Conservation (phyloP, 2,888 invertebrate species). For the Apamea sordens region DNA sequence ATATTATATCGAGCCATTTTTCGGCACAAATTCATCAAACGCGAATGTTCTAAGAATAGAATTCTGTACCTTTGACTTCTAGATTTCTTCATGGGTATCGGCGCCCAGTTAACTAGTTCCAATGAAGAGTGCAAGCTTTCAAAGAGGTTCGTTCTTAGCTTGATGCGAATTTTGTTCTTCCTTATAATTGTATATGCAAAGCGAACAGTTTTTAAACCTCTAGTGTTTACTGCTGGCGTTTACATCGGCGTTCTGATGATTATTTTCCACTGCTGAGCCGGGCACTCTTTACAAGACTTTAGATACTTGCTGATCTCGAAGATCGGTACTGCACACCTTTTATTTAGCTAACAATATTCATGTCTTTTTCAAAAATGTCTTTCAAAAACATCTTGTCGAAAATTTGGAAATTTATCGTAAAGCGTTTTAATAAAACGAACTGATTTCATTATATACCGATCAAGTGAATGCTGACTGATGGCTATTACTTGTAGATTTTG, state of each 20-base stretch:
- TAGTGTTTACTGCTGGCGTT: conserved; percentile 55
- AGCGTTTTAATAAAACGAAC: conserved; percentile 20
- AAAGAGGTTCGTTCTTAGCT: conserved; percentile 33
- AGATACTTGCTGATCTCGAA: conserved; percentile 18
- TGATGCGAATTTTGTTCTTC: conserved; percentile 50
- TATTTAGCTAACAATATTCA: not conserved
- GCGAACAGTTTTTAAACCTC: conserved; percentile 42
- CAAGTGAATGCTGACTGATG: conserved; percentile 24
- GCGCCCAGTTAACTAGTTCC: conserved; percentile 1
- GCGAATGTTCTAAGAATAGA: conserved; percentile 36
- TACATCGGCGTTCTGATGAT: conserved; percentile 32
- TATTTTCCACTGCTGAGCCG: conserved; percentile 46
- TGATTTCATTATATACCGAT: not conserved
- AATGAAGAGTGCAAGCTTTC: conserved; percentile 16
- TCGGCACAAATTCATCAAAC: conserved; percentile 2
- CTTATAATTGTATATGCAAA: conserved; percentile 45
- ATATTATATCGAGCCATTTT: conserved; percentile 14
- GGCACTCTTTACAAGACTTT: conserved; percentile 15
- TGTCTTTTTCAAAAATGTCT: conserved; percentile 7
- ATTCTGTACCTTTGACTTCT: not conserved
- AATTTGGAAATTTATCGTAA: conserved; percentile 40
- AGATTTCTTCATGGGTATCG: conserved; percentile 30
- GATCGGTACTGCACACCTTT: not conserved
- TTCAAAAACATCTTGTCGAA: conserved; percentile 30
- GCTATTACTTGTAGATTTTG: conserved; percentile 12